Conservation (phyloP, 2,888 invertebrate species). For the Leucozona laternaria region DNA sequence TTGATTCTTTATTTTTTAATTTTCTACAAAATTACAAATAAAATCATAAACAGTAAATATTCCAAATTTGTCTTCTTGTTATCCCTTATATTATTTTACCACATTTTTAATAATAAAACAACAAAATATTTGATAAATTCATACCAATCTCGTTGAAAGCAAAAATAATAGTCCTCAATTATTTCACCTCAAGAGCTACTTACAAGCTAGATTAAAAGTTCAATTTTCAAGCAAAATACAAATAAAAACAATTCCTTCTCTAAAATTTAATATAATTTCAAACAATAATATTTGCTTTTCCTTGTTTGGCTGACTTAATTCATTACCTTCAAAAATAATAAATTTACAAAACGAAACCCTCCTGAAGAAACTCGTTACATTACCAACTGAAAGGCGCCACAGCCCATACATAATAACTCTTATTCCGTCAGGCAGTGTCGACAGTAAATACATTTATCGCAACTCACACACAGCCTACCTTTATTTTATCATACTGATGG, state of each 20-base stretch:
- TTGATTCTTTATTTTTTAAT: too few species aligned
- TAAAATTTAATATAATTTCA: background rate
- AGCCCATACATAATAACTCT: background rate
- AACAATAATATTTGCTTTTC: background rate
- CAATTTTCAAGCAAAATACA: background rate
- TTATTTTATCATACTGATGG: background rate
- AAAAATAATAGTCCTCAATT: too few species aligned
- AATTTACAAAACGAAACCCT: background rate
- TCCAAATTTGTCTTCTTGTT: too few species aligned
- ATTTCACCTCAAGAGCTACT: too few species aligned
- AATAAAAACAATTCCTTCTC: background rate
- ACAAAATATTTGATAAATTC: too few species aligned
- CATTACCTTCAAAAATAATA: background rate
- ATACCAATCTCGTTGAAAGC: too few species aligned
- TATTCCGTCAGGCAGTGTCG: background rate
- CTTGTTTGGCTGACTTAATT: background rate
- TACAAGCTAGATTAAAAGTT: background rate
- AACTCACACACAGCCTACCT: background rate
- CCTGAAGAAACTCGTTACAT: background rate
- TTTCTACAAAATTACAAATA: too few species aligned
- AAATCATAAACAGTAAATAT: too few species aligned
- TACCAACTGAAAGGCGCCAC: background rate
- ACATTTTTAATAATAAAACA: too few species aligned
- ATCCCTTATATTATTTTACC: too few species aligned
- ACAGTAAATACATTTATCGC: background rate